These are phyloP conservation scores for Xiphophorus birchmanni DNA, from an alignment of 2,797 vertebrate species.

Conservation along the genomic window DNA sequence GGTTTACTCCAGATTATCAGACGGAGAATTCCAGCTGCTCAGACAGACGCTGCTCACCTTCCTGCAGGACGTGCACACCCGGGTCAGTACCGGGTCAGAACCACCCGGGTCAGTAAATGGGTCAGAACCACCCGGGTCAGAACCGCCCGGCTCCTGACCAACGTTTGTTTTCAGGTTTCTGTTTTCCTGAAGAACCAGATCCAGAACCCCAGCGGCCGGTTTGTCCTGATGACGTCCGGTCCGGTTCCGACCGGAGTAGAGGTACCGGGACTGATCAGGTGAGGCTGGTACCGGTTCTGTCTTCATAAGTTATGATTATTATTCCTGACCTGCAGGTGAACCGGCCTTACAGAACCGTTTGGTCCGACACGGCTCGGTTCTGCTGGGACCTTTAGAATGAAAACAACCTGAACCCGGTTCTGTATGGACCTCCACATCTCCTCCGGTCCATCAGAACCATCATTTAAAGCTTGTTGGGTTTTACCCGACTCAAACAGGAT, in stretches of 20 bases:
- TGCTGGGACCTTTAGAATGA: background rate
- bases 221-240: constrained; percentile 81
- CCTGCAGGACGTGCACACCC: constrained; percentile 91
- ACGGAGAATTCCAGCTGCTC: constrained; percentile 92
- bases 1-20: constrained; percentile 83
- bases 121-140: no score
- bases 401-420: background rate
- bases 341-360: background rate
- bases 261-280: constrained; percentile 93
- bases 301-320: background rate
- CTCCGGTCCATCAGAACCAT: background rate
- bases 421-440: background rate
- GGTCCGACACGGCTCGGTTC: no score
- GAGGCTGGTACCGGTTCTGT: background rate
- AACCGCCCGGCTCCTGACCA: background rate
- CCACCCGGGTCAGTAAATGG: no score
- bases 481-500: background rate
- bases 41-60: constrained; percentile 91
- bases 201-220: constrained; percentile 76
- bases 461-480: background rate
- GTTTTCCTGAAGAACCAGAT: constrained; percentile 72
- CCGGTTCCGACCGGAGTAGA: constrained; percentile 88
- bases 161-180: constrained; percentile 61
- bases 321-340: no score
- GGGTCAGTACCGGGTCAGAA: constrained; percentile 68